These are phyloP conservation scores for Perognathus longimembris DNA, from an alignment of 2,113 vertebrate genomes.

Conservation along the genomic window DNA sequence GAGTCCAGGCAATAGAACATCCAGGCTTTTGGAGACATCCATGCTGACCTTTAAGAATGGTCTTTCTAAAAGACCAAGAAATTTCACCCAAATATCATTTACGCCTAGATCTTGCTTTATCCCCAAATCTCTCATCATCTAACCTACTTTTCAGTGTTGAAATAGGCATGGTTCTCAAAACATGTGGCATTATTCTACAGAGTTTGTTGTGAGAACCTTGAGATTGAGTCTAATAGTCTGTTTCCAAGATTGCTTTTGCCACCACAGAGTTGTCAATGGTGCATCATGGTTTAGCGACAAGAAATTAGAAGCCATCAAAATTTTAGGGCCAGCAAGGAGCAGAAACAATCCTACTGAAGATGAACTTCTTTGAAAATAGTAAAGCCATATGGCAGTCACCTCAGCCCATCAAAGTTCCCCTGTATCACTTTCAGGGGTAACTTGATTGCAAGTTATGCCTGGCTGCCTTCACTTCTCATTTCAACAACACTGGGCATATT, in stretches of 20 bases:
- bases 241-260: background rate
- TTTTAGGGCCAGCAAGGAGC: background rate
- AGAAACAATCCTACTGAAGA: slow-evolving; percentile 28
- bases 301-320: background rate
- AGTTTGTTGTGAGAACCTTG: background rate
- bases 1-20: background rate
- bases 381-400: slow-evolving; percentile 55
- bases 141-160: background rate
- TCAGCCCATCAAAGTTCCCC: slow-evolving; percentile 41
- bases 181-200: background rate
- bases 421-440: slow-evolving; percentile 71
- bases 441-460: slow-evolving; percentile 79
- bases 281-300: background rate
- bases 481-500: slow-evolving; percentile 76
- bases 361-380: slow-evolving; percentile 38
- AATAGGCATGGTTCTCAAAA: slow-evolving; percentile 11
- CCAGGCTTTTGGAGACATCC: background rate
- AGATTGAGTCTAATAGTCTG: background rate
- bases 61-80: background rate
- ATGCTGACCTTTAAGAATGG: background rate
- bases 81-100: background rate
- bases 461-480: slow-evolving; percentile 67
- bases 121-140: background rate
- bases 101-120: background rate
- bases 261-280: background rate